A percentile compares a stretch with the other conserved stretches of the same genome.
phyloP scores from a whole-genome alignment of 2,113 vertebrate genomes.

The Thymallus thymallus region DNA sequence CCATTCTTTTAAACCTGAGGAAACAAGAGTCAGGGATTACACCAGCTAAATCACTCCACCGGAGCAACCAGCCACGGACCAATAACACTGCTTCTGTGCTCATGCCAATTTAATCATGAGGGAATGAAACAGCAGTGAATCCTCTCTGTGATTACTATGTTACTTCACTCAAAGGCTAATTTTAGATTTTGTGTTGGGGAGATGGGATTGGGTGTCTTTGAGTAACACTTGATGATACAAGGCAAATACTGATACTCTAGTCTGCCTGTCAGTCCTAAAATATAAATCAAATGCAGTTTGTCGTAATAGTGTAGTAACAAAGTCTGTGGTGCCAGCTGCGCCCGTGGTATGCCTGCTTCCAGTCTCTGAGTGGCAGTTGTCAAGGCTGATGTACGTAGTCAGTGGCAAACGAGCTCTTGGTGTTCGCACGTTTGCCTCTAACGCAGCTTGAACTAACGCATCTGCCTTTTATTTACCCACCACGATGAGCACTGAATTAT shows the following conservation, averaged over 20 bases:
- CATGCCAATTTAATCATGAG: not conserved
- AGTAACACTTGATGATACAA: not conserved
- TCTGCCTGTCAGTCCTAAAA: too few relatives aligned
- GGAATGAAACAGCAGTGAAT: not conserved
- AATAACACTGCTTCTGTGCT: not conserved
- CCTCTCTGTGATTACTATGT: not conserved
- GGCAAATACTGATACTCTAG: too few relatives aligned
- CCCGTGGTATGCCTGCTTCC: not conserved
- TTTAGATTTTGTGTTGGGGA: not conserved
- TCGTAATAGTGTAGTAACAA: not conserved
- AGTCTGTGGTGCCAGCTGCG: not conserved
- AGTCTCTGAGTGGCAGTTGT: slow-evolving; percentile 6
- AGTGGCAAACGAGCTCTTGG: slow-evolving; percentile 9
- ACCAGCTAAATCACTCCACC: slow-evolving; percentile 20
- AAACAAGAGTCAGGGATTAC: slow-evolving; percentile 26
- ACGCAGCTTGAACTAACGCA: not conserved
- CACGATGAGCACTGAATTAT: slow-evolving; percentile 24
- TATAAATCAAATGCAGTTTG: not conserved
- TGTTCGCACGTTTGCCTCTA: too few relatives aligned
- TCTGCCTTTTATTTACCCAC: slow-evolving; percentile 8
- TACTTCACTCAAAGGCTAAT: not conserved
- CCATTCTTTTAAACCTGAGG: not conserved
- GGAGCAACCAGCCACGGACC: not conserved
- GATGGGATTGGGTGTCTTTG: not conserved
- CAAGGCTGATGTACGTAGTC: slow-evolving; percentile 5